Conservation (phyloP, 2,113 vertebrate genomes). For the Etheostoma cragini region DNA sequence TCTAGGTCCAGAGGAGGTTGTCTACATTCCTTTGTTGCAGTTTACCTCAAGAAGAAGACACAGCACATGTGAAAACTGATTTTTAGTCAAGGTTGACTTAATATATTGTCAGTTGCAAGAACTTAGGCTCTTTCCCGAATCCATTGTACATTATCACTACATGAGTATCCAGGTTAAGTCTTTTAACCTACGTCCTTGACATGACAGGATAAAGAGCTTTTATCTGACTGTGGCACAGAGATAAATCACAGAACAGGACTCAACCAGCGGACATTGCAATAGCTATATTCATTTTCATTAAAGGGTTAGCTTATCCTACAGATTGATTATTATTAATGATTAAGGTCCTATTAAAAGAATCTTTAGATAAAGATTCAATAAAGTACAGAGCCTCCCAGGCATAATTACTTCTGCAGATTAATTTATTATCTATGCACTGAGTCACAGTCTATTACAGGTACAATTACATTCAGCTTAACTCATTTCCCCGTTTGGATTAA, state of each 20-base stretch:
- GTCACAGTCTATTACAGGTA: conserved; percentile 69
- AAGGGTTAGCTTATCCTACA: conserved; percentile 39
- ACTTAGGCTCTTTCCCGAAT: conserved; percentile 22
- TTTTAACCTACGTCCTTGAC: conserved; percentile 33
- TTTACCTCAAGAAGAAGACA: conserved; percentile 22
- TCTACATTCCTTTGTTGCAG: conserved; percentile 17
- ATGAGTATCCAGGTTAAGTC: conserved; percentile 22
- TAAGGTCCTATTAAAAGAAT: conserved; percentile 55
- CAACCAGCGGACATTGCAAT: not conserved
- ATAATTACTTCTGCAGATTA: conserved; percentile 67
- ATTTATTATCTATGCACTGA: conserved; percentile 60
- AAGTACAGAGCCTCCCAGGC: conserved; percentile 53
- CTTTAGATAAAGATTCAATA: conserved; percentile 69
- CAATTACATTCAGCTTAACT: conserved; percentile 52
- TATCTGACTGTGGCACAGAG: conserved; percentile 27
- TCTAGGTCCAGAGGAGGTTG: conserved; percentile 23
- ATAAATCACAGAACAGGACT: conserved; percentile 21
- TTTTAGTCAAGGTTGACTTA: conserved; percentile 18
- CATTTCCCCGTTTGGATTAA: conserved; percentile 28
- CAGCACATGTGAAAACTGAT: not conserved
- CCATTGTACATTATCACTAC: conserved; percentile 16
- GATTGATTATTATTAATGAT: conserved; percentile 64
- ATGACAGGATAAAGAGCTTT: conserved; percentile 38
- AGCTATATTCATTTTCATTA: conserved; percentile 34
- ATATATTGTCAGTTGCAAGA: not conserved